Evolutionary conservation across 2,888 invertebrate species (phyloP).

Genomic region (Stegophylla sp.): DNA sequence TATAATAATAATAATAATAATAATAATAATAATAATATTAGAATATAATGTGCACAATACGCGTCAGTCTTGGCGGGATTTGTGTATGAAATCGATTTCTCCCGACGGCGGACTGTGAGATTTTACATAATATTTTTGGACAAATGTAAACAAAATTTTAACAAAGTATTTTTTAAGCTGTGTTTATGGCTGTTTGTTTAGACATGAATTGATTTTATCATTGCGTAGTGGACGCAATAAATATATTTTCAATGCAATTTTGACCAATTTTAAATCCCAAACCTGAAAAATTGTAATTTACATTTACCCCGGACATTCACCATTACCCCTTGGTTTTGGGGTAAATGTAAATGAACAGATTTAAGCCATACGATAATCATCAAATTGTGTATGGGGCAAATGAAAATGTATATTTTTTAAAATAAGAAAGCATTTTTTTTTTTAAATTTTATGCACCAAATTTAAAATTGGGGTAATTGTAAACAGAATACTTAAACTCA

Average conservation of each 20-base stretch:
- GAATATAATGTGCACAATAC: too few relatives aligned
- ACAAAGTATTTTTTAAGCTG: not conserved
- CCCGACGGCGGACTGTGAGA: too few relatives aligned
- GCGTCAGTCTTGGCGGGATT: too few relatives aligned
- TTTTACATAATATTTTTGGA: too few relatives aligned
- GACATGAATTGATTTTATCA: slow-evolving; percentile 1
- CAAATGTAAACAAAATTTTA: not conserved
- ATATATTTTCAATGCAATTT: slow-evolving; percentile 4
- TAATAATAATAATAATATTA: too few relatives aligned
- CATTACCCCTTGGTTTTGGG: not conserved
- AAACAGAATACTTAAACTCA: not conserved
- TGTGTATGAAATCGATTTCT: too few relatives aligned
- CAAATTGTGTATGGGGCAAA: not conserved
- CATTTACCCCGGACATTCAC: slow-evolving; percentile 15
- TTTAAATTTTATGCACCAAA: too few relatives aligned
- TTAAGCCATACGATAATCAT: not conserved
- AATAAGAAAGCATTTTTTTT: too few relatives aligned
- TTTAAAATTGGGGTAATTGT: too few relatives aligned
- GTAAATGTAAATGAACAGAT: not conserved
- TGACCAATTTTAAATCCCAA: not conserved
- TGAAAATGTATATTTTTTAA: slow-evolving; percentile 3
- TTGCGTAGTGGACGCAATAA: not conserved
- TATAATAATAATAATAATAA: too few relatives aligned
- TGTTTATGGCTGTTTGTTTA: not conserved
- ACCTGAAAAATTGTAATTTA: not conserved